phyloP scores from a whole-genome alignment of 2,888 invertebrate genomes.

The Alsophila aescularia region DNA sequence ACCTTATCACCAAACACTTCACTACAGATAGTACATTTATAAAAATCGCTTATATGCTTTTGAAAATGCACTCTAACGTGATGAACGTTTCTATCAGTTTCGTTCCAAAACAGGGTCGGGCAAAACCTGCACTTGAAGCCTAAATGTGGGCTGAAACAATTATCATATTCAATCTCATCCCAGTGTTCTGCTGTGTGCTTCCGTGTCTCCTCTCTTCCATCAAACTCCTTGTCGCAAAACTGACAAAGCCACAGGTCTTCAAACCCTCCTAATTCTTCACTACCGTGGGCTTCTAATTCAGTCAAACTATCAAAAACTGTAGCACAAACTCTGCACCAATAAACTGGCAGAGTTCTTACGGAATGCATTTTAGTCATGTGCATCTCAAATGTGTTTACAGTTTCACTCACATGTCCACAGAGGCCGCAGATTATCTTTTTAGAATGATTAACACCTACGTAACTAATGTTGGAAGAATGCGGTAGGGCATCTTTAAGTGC shows the following conservation, averaged over 20 bases:
- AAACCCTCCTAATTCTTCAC: constrained; percentile 67
- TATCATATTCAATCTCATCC: constrained; percentile 64
- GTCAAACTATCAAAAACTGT: constrained; percentile 63
- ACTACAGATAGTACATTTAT: constrained; percentile 69
- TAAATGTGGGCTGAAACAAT: constrained; percentile 77
- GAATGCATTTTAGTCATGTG: constrained; percentile 73
- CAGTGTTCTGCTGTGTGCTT: constrained; percentile 68
- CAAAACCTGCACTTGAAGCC: constrained; percentile 81
- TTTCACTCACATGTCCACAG: constrained; percentile 58
- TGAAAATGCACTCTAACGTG: constrained; percentile 66
- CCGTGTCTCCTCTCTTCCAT: constrained; percentile 62
- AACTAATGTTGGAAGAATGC: constrained; percentile 58
- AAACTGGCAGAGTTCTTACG: constrained; percentile 62
- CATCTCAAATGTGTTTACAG: constrained; percentile 41
- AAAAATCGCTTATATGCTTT: constrained; percentile 65
- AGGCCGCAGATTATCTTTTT: constrained; percentile 52
- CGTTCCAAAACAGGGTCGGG: constrained; percentile 79
- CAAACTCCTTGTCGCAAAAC: constrained; percentile 80
- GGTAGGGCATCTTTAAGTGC: constrained; percentile 58
- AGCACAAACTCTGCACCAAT: constrained; percentile 71
- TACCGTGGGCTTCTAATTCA: constrained; percentile 64
- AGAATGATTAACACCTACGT: constrained; percentile 50
- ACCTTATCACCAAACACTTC: constrained; percentile 79
- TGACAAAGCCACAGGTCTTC: constrained; percentile 79
- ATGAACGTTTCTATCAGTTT: constrained; percentile 74